Evolutionary conservation across 1,140 invertebrate genomes (phyloP), one percentile per base, ranked within the genome.

Genomic region (Antheraea pernyi): DNA sequence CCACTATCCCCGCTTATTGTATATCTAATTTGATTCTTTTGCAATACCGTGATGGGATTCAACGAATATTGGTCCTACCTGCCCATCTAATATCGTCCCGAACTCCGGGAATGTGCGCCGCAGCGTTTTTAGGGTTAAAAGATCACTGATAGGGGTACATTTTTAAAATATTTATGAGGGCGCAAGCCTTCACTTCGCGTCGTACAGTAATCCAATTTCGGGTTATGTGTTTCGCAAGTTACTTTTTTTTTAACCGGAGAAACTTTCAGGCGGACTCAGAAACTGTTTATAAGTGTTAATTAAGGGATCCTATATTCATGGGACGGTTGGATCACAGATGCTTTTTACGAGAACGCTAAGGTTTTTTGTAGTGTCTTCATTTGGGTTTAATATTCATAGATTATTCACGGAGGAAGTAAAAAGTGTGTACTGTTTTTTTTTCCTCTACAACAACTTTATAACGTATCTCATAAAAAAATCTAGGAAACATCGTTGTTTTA

Each of bases 111-210:
- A 80, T 82, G 73, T 75, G 79, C 80, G 72, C 68, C 74, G 77
- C 68, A 68, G 75, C 39, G 39, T 77, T 78, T 79, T 74, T 75
- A 74, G 86, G 86, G 86, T 86, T 87, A 89, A 84, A 76, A 82
- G 83, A 80, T 85, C 83, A 83, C 68, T 79, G 85, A 85, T 87
- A 87, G 77, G 86, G 77, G 80, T 83, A 87, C 36, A 5, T 85
- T 84, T 91, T 91, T 91, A 85, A 90, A 91, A 90, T 91, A 91
- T 90, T 91, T 91, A 91, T 87, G 86, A 91, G 80, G 78, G 79
- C 46, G 46, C 46, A 53, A 53, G 76, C 70, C 78, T 72, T 78
- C 79, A 76, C 77, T 78, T 78, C 80, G 76, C 80, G 81, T 86
- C 18, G 8, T 65, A 64, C n/a, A 64, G 84, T 89, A 86, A 91